These are phyloP conservation scores for Diadophis punctatus DNA, from an alignment of 2,113 vertebrate genomes.

Conservation along the genomic window DNA sequence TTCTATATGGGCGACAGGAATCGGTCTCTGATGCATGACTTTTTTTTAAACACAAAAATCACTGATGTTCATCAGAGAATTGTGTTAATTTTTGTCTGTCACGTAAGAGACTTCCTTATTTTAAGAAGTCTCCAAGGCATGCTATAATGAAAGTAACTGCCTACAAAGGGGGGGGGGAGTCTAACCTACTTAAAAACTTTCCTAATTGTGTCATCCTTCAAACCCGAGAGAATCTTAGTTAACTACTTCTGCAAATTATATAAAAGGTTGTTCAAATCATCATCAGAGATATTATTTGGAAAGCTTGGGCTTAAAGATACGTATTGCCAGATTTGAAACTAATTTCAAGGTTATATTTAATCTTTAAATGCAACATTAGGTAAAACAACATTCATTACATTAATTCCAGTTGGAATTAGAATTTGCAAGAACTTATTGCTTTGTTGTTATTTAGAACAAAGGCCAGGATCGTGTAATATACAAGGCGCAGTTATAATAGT, in stretches of 20 bases:
- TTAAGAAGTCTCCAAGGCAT: neutral
- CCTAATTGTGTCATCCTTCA: neutral
- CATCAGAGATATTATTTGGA: neutral
- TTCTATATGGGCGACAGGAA: neutral
- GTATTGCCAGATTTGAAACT: neutral
- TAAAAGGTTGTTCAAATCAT: neutral
- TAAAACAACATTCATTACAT: neutral
- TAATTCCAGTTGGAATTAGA: neutral
- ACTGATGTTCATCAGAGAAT: neutral
- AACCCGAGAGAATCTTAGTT: neutral
- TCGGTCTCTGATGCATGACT: neutral
- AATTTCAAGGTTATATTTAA: neutral
- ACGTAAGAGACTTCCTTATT: neutral
- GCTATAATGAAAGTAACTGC: neutral
- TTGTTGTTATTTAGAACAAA: neutral
- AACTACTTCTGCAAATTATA: neutral
- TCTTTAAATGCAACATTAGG: neutral
- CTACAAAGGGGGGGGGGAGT: neutral
- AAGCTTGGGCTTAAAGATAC: neutral
- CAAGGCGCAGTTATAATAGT: neutral
- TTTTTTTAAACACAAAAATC: neutral
- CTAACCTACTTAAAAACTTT: neutral
- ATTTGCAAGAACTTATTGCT: neutral
- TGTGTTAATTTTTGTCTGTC: neutral
- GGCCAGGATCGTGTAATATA: neutral